phyloP scores from a whole-genome alignment of 2,888 invertebrate genomes.

The Plebejus argus region DNA sequence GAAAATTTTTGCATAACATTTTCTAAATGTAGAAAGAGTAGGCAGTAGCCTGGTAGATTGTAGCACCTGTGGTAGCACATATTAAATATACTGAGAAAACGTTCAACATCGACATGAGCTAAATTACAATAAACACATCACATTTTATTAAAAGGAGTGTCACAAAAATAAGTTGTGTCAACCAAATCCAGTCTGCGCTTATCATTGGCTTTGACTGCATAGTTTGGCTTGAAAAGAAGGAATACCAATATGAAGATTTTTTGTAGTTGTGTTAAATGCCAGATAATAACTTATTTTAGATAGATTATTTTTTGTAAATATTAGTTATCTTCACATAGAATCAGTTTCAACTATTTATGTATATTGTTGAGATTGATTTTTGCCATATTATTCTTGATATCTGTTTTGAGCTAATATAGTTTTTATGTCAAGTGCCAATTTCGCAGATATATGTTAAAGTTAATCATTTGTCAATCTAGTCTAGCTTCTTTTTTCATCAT shows the following conservation, averaged over 20 bases:
- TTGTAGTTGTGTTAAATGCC: neutral
- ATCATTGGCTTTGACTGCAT: no score
- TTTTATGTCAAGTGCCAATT: neutral
- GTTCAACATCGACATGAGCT: neutral
- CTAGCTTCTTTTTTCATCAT: no score
- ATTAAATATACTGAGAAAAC: neutral
- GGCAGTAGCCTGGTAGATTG: neutral
- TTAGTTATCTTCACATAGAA: conserved; percentile 15
- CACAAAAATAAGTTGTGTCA: neutral
- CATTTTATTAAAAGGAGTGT: neutral
- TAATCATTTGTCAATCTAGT: no score
- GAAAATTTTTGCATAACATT: conserved; percentile 1
- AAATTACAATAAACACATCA: neutral
- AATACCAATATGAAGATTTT: neutral
- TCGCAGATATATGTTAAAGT: neutral
- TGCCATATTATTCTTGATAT: conserved; percentile 58
- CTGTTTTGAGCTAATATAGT: neutral
- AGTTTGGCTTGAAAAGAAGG: no score
- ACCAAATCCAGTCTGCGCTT: neutral
- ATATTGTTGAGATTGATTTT: conserved; percentile 69
- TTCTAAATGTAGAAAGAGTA: neutral
- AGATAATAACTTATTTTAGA: conserved; percentile 10
- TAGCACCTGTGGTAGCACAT: no score
- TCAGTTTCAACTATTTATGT: conserved; percentile 64
- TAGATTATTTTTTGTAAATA: conserved; percentile 21